Base-by-base conservation (phyloP, 2,888 invertebrate genomes). In the Pardosa pseudoannulata region DNA sequence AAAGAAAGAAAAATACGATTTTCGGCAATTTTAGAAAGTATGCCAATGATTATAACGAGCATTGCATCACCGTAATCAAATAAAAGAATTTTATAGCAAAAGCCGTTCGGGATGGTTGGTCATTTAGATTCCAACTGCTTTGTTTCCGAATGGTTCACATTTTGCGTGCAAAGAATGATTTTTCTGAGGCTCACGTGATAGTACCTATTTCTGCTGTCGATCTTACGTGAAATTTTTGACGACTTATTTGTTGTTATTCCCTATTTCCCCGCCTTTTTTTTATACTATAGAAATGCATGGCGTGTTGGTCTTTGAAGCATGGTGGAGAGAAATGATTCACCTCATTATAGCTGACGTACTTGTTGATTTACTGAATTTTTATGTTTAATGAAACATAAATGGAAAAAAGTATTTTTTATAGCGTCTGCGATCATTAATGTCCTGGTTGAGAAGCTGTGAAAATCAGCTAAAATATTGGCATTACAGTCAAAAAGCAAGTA, bases 21-120 rank as follows among this genome's bases (percentile, higher is more conserved):
- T 56, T 23, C 56, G 56, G 56, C 56, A 56, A 56, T 56, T 56
- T 56, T 56, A 5, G 56, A 56, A 56, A 56, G 56, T 56, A 56
- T 56, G 56, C 56, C 56, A 56, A 56, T 23, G 3, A 16, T 23
- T 56, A 23, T 56, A 56, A 56, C 23, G 23, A 23, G 23, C 23
- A 23, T 56, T 56, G 56, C 56, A 56, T 56, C 23, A 56, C 5
- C 23, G 5, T 19, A 23, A 56, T 56, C 19, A 23, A 56, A 56
- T 56, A 23, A 56, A 56, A 56, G 23, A 23, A 56, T 23, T 23
- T 11, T 0, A 11, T 23, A 11, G 11, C 1, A 56, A 56, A 56
- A 56, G 56, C 11, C 1, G 56, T 56, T 56, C 7, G 23, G 56
- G 56, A 56, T 56, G 56, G 23, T 23, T 23, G 56, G 23, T 56